A percentile compares a stretch with the other conserved stretches of the same genome.
Conservation (phyloP, 2,888 invertebrate genomes). For the Ormyrus nitidulus region DNA sequence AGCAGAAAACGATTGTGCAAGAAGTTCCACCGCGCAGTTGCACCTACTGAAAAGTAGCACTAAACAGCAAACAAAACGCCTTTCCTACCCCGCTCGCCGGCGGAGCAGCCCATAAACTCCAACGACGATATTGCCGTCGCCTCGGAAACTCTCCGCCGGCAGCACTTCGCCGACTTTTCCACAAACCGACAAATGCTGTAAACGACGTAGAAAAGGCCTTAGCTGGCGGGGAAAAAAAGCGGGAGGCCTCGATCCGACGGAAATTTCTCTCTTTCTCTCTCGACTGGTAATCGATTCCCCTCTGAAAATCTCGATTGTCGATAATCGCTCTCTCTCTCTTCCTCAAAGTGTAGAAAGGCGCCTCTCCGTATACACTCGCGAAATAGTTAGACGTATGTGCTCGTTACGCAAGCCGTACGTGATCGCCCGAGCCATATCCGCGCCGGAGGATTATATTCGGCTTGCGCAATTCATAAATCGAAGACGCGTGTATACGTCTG, state of each 20-base stretch:
- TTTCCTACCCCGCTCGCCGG: no score
- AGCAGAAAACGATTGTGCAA: no score
- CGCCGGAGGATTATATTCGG: conserved; percentile 5
- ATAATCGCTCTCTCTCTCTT: conserved; percentile 10
- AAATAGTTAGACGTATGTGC: conserved; percentile 11
- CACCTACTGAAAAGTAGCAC: no score
- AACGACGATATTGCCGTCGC: no score
- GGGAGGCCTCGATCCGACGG: background rate
- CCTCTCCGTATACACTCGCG: background rate
- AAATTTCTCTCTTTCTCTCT: conserved; percentile 11
- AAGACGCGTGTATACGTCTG: background rate
- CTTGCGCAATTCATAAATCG: conserved; percentile 29
- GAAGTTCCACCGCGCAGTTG: no score
- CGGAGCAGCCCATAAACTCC: no score
- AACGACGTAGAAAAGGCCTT: background rate
- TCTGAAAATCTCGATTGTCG: conserved; percentile 27
- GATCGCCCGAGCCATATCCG: background rate
- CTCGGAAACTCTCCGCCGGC: no score
- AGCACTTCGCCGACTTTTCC: no score
- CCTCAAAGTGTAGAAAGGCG: conserved; percentile 24
- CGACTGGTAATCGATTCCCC: background rate
- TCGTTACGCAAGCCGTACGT: background rate
- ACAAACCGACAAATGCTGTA: no score
- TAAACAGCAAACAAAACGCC: no score
- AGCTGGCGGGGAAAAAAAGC: background rate